Evolutionary conservation across 2,797 vertebrate species (phyloP).

Genomic region (Catostomus latipinnis): DNA sequence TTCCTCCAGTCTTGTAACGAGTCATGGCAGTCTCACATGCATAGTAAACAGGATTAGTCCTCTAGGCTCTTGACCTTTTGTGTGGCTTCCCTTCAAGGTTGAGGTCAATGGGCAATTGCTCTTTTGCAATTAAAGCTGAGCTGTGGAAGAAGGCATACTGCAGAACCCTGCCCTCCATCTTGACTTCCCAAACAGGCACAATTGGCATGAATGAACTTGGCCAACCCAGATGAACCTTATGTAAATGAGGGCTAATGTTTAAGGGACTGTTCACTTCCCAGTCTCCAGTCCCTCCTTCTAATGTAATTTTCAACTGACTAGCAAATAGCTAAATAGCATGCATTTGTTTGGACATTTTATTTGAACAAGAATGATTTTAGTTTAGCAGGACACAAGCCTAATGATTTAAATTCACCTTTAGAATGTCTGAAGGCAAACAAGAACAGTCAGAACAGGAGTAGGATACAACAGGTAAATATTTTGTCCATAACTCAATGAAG

Average conservation of each 20-base stretch:
- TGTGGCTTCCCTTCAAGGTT: neutral
- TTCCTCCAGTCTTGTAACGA: neutral
- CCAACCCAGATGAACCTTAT: neutral
- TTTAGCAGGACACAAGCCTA: too few relatives aligned
- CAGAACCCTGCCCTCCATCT: neutral
- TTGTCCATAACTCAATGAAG: too few relatives aligned
- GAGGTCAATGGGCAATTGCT: neutral
- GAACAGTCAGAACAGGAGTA: too few relatives aligned
- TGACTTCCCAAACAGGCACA: neutral
- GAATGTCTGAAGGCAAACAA: too few relatives aligned
- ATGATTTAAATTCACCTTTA: too few relatives aligned
- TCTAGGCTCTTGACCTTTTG: neutral
- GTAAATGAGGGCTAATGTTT: neutral
- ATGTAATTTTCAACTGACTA: neutral
- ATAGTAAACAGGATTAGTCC: neutral
- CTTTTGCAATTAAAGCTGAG: neutral
- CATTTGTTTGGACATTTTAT: too few relatives aligned
- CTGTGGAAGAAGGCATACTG: neutral
- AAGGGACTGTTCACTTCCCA: neutral
- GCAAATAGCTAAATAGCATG: neutral
- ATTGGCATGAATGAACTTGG: neutral
- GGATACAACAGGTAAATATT: too few relatives aligned
- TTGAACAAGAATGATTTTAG: too few relatives aligned
- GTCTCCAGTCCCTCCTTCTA: neutral
- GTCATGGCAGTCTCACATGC: neutral